A percentile compares a stretch with the other conserved stretches of the same genome.
Evolutionary conservation across 2,113 vertebrate species (phyloP).

Genomic region (Bubo blakistoni): DNA sequence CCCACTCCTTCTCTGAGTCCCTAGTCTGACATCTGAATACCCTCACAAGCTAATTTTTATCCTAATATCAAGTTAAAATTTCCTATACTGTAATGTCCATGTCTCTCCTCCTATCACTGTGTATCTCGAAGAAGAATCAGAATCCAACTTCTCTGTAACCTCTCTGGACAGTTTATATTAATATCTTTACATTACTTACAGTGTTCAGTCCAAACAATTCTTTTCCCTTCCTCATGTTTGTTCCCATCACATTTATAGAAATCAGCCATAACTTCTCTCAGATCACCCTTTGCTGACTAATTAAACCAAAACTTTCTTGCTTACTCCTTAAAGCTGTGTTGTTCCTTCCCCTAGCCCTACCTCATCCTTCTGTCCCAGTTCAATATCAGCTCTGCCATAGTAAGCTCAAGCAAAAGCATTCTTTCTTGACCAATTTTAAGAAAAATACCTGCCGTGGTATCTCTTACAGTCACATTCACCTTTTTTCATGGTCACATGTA

Average conservation of each 20-base stretch:
- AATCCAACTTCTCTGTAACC: not conserved
- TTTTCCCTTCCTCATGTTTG: not conserved
- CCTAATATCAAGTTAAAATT: not conserved
- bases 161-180: not conserved
- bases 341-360: not conserved
- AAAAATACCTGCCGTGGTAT: not conserved
- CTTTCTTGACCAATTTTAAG: not conserved
- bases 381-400: not conserved
- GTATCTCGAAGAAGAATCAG: not conserved
- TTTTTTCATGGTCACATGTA: not conserved
- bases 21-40: not conserved
- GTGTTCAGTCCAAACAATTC: not conserved
- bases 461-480: not conserved
- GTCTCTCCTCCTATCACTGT: not conserved
- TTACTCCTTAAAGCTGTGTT: not conserved
- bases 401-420: not conserved
- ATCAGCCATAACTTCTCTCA: not conserved
- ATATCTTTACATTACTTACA: not conserved
- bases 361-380: not conserved
- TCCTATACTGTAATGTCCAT: not conserved
- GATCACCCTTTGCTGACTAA: not conserved
- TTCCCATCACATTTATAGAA: fast-evolving
- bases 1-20: not conserved
- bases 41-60: fast-evolving
- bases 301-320: not conserved